Evolutionary conservation across 2,888 invertebrate species (phyloP), one percentile per base, ranked within the genome.

Genomic region (Perizoma flavofasciatum): DNA sequence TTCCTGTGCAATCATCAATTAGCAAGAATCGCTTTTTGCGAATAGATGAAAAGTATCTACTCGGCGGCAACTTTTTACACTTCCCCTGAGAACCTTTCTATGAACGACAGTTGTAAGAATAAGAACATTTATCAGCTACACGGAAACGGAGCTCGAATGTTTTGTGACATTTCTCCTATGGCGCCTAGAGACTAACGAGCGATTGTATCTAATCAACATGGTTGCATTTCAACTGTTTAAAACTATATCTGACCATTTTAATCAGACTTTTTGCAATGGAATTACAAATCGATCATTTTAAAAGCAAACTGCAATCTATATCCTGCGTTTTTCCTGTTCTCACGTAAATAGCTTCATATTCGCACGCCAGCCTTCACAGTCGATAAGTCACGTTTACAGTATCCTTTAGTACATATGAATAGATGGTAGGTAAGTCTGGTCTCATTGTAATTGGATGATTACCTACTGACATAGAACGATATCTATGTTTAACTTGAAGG

Each of bases 401-500:
- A 72, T 77, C 68, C 68, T 66, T 44, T 68, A 57, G 53, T 43
- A 49, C 37, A 9, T 53, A 54, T n/a, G 7, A 22, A 11, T 49
- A 32, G 40, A 37, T 34, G 9, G 37, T 55, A 52, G 62, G 52
- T 53, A 54, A 60, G 63, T 40, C 59, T 54, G 70, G 66, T 67
- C 67, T 66, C 68, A 69, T 68, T 71, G 71, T 79, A 74, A 83
- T 79, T 77, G 77, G 70, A 79, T 77, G 77, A 82, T 81, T 79
- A 76, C 68, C 63, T 59, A 33, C 63, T 72, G 79, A 75, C 79
- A 82, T 79, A 81, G 77, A 76, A 74, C 54, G 8, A n/a, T 63
- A 66, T 70, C 40, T 69, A 51, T 45, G 33, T 54, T 2, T 22
- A 22, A 57, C 50, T 49, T 40, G 35, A 10, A 11, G 7, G 22